These are phyloP conservation scores for Drosophila neotestacea DNA, from an alignment of 2,888 invertebrate genomes.

Conservation along the genomic window DNA sequence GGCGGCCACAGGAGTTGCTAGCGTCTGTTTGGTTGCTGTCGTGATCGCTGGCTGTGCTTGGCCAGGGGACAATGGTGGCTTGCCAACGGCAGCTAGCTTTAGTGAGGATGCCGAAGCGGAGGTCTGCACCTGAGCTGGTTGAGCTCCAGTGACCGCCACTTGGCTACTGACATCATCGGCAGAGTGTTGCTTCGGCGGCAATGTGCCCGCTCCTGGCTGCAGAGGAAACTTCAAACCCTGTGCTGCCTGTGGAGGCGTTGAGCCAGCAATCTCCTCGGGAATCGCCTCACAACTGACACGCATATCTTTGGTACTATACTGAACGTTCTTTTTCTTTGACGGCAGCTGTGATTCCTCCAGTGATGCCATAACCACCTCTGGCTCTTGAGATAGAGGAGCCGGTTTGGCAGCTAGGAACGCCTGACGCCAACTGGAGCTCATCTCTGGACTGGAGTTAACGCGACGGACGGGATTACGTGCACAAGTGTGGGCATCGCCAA, in stretches of 20 bases:
- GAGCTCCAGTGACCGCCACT: conserved; percentile 22
- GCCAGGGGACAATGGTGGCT: conserved; percentile 89
- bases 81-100: conserved; percentile 84
- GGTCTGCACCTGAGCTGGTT: conserved; percentile 75
- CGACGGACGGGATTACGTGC: conserved; percentile 93
- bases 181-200: conserved; percentile 85
- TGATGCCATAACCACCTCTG: conserved; percentile 27
- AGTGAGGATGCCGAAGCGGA: conserved; percentile 79
- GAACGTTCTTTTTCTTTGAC: conserved; percentile 86
- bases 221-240: conserved; percentile 80
- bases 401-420: conserved; percentile 86
- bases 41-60: conserved; percentile 32
- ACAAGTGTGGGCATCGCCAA: conserved; percentile 84
- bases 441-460: conserved; percentile 96
- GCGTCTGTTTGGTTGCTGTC: conserved; percentile 61
- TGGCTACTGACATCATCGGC: conserved; percentile 83
- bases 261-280: conserved; percentile 93
- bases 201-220: conserved; percentile 45
- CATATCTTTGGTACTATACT: conserved; percentile 90
- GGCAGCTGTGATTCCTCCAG: conserved; percentile 59
- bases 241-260: conserved; percentile 89
- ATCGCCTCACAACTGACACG: conserved; percentile 95
- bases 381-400: conserved; percentile 83
- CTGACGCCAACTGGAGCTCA: conserved; percentile 94
- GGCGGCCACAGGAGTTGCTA: conserved; percentile 50